Base-by-base conservation (phyloP, 2,113 vertebrate genomes). In the Verasper variegatus region DNA sequence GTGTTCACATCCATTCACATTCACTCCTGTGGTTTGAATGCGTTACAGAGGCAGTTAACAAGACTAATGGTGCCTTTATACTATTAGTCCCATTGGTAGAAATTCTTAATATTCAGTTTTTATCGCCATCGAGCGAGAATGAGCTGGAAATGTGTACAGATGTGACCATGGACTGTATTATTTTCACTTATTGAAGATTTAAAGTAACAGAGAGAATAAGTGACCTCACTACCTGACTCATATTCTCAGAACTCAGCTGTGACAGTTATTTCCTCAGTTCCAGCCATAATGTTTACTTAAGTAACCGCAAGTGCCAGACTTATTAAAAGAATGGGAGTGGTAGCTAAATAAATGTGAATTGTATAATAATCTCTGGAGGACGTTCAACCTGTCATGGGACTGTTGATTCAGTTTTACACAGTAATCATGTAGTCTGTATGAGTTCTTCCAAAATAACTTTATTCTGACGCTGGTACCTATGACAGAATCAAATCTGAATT, bases 21-120 rank as follows among this genome's bases (percentile, higher is more conserved):
- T 59, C 66, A 72, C 62, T 66, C 55, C 59, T 76, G 78, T 49
- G 62, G 76, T 87, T 83, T 80, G 81, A 85, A 67, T 37, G 59
- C 57, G 78, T 65, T 62, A 47, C 51, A 80, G 37, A 64, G 11
- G 52, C 63, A 61, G 71, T 84, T 85, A 87, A 80, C 68, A 74
- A 76, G 60, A 80, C 62, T 67, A 47, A 85, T 72, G 72, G 42
- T 54, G 66, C 59, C n/a, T 70, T 82, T 60, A 15, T 73, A 17
- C 59, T 45, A 61, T 51, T n/a, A 42, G 60, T 64, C 21, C 68
- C 58, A 12, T 62, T 49, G 57, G 51, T 68, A 62, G 51, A 40
- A 55, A 71, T 62, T 70, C n/a, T 64, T 23, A 66, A 55, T 68
- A 70, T 77, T 74, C 4, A 37, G 23, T 24, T 68, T 81, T 76